Conservation (phyloP, 2,113 vertebrate species). For the Chrysochloris asiatica region DNA sequence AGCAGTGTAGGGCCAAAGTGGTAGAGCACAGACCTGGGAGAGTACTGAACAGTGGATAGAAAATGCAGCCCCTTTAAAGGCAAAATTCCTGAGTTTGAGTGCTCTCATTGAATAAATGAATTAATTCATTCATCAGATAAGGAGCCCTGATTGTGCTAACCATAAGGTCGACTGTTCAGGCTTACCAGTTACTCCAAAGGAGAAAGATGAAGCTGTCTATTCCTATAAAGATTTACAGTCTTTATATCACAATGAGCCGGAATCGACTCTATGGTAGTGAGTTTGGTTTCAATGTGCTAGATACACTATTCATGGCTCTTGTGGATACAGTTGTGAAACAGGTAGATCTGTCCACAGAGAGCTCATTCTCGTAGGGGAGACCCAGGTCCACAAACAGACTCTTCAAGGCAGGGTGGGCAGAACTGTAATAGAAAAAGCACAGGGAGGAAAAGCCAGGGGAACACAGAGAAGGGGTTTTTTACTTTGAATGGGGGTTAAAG, state of each 20-base stretch:
- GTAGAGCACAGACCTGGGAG: not conserved
- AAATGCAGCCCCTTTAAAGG: not conserved
- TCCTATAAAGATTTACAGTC: no score
- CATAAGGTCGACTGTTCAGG: no score
- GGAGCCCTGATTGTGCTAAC: no score
- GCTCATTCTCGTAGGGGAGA: not conserved
- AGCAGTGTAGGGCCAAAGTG: no score
- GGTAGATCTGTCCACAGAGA: not conserved
- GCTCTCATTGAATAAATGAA: no score
- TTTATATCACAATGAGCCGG: no score
- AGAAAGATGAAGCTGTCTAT: no score
- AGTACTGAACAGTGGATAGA: not conserved
- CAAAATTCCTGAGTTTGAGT: not conserved
- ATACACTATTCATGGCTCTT: not conserved
- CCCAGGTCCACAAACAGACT: not conserved
- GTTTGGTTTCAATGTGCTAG: no score
- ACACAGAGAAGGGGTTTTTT: not conserved
- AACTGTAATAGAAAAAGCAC: no score
- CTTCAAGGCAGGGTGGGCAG: not conserved
- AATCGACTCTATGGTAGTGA: not conserved
- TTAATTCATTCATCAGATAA: not conserved
- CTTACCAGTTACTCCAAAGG: no score
- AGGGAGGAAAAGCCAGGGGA: not conserved
- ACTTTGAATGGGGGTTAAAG: not conserved
- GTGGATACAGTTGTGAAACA: not conserved